Evolutionary conservation across 2,888 invertebrate genomes (phyloP).

Genomic region (Euplexia lucipara): DNA sequence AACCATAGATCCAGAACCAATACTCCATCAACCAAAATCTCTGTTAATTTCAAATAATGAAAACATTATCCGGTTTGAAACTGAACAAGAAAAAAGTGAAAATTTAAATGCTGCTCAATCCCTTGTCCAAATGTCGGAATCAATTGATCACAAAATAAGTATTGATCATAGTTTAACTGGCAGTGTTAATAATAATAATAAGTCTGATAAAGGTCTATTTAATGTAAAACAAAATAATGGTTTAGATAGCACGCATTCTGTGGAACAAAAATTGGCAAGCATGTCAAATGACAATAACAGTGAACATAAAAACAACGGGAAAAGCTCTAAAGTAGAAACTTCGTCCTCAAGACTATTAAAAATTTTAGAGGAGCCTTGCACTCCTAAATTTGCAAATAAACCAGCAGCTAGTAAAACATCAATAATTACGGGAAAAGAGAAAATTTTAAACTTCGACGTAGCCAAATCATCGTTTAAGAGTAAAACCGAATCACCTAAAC

Average conservation of each 20-base stretch:
- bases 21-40: conserved; percentile 55
- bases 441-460: conserved; percentile 87
- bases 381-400: conserved; percentile 77
- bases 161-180: conserved; percentile 66
- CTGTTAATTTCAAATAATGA: conserved; percentile 69
- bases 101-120: conserved; percentile 89
- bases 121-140: conserved; percentile 88
- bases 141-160: conserved; percentile 82
- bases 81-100: conserved; percentile 87
- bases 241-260: conserved; percentile 64
- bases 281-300: conserved; percentile 73
- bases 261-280: conserved; percentile 76
- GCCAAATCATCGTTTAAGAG: conserved; percentile 79
- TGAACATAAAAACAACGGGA: conserved; percentile 71
- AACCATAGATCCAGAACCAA: conserved; percentile 42
- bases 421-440: conserved; percentile 82
- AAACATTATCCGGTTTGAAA: conserved; percentile 80
- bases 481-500: conserved; percentile 81
- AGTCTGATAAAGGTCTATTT: conserved; percentile 58
- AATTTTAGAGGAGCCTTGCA: conserved; percentile 89
- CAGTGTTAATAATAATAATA: conserved; percentile 69
- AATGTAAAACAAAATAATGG: conserved; percentile 72
- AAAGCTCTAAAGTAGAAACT: conserved; percentile 78
- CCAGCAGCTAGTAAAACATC: conserved; percentile 77
- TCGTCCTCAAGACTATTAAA: conserved; percentile 90